Conservation (phyloP, 2,113 vertebrate species). For the Catharus bicknelli region DNA sequence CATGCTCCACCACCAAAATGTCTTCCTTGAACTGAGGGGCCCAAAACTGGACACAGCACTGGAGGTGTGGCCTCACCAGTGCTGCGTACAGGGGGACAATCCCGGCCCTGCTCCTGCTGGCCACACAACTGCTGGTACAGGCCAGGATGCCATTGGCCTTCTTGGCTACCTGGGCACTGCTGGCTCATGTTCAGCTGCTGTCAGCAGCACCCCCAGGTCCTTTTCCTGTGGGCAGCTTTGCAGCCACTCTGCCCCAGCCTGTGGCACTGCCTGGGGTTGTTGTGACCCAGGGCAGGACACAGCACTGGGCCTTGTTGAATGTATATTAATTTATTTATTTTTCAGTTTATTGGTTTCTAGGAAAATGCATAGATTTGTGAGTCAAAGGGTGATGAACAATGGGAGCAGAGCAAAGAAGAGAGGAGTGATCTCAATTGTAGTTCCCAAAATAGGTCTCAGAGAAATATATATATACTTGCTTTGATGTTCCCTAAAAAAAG, state of each 20-base stretch:
- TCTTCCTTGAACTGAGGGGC: neutral
- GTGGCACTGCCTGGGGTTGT: neutral
- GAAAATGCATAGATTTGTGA: neutral
- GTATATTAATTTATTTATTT: neutral
- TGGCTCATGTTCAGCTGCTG: neutral
- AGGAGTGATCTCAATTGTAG: neutral
- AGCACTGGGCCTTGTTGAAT: neutral
- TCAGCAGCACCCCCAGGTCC: neutral
- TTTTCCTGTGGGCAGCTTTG: neutral
- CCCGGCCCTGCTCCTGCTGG: neutral
- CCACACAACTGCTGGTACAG: neutral
- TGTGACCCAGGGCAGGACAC: accelerated
- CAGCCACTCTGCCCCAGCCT: neutral
- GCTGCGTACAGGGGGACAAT: accelerated
- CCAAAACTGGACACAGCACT: accelerated
- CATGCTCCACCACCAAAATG: neutral
- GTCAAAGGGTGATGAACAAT: neutral
- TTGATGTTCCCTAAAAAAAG: neutral
- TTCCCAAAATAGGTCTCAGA: neutral
- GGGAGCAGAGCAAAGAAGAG: neutral
- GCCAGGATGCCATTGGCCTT: neutral
- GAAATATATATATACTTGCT: neutral
- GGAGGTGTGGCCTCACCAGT: accelerated
- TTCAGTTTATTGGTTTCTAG: neutral
- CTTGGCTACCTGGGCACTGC: neutral